phyloP scores from a whole-genome alignment of 1,140 invertebrate species.

The Samia ricini region DNA sequence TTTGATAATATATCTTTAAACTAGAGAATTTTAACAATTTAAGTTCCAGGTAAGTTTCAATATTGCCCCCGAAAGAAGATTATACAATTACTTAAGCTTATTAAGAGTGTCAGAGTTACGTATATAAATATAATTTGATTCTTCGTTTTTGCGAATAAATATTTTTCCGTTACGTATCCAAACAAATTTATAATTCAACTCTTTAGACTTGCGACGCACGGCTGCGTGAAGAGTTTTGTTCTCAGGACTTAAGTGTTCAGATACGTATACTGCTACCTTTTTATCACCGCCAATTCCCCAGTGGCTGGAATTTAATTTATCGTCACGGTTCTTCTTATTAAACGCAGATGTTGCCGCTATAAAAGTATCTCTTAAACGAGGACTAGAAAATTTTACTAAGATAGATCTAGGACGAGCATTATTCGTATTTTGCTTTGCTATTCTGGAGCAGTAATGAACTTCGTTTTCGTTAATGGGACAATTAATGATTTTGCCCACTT shows the following conservation, averaged over 20 bases:
- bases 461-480: too few species aligned
- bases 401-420: too few species aligned
- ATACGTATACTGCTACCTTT: background rate
- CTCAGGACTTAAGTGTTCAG: background rate
- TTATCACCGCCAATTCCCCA: too few species aligned
- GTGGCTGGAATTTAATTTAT: too few species aligned
- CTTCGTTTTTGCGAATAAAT: background rate
- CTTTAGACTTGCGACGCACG: background rate
- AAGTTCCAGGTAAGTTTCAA: background rate
- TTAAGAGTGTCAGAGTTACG: background rate
- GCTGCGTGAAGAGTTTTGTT: background rate
- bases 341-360: too few species aligned
- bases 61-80: background rate
- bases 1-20: background rate
- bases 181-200: background rate
- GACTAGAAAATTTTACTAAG: too few species aligned
- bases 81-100: background rate
- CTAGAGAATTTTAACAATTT: background rate
- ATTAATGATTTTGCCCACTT: background rate
- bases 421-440: too few species aligned
- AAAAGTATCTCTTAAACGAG: too few species aligned
- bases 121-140: background rate
- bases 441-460: too few species aligned
- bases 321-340: too few species aligned
- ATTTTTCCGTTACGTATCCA: background rate